Conservation (phyloP, 2,113 vertebrate species). For the Ochotona curzoniae region DNA sequence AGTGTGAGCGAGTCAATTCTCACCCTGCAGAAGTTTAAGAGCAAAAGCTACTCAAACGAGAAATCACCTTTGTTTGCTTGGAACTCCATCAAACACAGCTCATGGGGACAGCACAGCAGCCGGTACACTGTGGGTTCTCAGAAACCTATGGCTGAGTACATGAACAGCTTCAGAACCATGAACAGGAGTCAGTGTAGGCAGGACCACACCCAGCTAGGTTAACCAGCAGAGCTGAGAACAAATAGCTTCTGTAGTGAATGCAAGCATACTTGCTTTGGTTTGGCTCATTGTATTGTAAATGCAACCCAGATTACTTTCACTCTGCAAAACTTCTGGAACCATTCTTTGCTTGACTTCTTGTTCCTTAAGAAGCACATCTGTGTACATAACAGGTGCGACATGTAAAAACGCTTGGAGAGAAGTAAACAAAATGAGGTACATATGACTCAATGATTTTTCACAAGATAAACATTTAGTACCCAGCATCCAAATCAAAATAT, state of each 20-base stretch:
- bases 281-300: conserved; percentile 61
- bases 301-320: conserved; percentile 47
- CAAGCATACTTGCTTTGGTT: conserved; percentile 54
- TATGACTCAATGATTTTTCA: background rate
- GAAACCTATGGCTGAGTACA: background rate
- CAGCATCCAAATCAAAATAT: background rate
- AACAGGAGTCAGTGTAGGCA: background rate
- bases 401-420: background rate
- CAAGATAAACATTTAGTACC: background rate
- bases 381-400: background rate
- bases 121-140: background rate
- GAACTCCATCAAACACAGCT: conserved; percentile 14
- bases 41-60: conserved; percentile 40
- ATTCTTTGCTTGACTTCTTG: background rate
- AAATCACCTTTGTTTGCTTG: conserved; percentile 58
- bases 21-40: conserved; percentile 49
- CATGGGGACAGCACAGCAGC: background rate
- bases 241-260: conserved; percentile 57
- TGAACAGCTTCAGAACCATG: conserved; percentile 36
- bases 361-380: background rate
- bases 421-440: background rate
- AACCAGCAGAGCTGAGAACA: conserved; percentile 27
- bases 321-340: conserved; percentile 37
- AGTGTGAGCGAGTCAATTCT: conserved; percentile 57
- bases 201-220: background rate